Evolutionary conservation across 2,113 vertebrate species (phyloP).

Genomic region (Strix uralensis): DNA sequence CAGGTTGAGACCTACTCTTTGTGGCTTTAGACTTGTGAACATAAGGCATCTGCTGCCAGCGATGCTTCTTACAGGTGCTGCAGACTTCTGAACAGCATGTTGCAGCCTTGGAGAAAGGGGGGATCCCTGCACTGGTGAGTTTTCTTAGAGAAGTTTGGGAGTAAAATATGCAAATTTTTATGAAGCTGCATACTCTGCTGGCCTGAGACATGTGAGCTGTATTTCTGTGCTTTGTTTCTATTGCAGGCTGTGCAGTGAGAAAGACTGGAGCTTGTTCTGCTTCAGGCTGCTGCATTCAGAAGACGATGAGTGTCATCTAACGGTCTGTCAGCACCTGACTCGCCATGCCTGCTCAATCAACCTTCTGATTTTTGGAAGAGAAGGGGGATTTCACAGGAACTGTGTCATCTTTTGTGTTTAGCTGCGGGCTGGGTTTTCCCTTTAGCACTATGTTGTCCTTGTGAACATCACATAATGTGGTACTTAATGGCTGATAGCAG

Average conservation of each 20-base stretch:
- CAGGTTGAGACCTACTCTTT: background rate
- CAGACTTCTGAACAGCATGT: background rate
- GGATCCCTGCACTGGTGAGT: background rate
- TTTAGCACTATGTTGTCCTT: background rate
- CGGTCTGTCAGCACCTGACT: background rate
- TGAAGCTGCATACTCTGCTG: background rate
- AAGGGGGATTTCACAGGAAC: background rate
- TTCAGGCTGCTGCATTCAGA: fast-evolving
- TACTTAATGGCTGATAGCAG: background rate
- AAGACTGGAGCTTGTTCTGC: background rate
- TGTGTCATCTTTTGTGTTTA: too few species aligned
- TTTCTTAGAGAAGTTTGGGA: background rate
- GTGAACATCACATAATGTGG: fast-evolving
- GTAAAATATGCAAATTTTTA: background rate
- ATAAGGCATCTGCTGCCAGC: background rate
- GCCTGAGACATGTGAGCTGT: background rate
- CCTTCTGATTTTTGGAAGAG: background rate
- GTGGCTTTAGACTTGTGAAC: background rate
- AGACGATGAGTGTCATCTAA: background rate
- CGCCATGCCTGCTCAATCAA: background rate
- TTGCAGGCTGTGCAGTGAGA: background rate
- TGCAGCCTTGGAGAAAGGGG: background rate
- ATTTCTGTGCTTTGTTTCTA: background rate
- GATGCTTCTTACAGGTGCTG: background rate
- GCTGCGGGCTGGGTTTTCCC: background rate